phyloP scores from a whole-genome alignment of 2,113 vertebrate species.

The Pluvianellus socialis region DNA sequence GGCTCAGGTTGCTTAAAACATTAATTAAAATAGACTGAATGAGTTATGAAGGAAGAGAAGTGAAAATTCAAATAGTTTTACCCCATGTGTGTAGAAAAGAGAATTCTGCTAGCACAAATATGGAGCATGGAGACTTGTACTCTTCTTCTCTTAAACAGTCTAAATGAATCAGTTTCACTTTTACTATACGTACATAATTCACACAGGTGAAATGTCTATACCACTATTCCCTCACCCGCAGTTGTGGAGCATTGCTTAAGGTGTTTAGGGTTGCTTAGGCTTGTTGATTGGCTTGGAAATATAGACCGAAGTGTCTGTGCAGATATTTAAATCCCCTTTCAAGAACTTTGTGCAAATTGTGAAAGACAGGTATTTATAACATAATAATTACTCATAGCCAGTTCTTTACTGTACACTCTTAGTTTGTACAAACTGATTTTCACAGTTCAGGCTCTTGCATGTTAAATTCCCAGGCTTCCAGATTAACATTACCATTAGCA shows the following conservation, averaged over 20 bases:
- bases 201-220: not conserved
- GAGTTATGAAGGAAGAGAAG: not conserved
- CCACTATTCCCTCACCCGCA: not conserved
- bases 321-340: not conserved
- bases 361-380: not conserved
- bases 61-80: not conserved
- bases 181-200: not conserved
- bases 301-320: accelerated
- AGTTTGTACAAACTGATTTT: not conserved
- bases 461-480: not conserved
- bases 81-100: not conserved
- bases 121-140: not conserved
- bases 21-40: not conserved
- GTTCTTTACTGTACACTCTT: not conserved
- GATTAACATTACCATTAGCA: not conserved
- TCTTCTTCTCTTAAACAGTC: not conserved
- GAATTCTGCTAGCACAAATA: not conserved
- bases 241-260: not conserved
- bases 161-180: not conserved
- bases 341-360: not conserved
- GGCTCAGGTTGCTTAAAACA: not conserved
- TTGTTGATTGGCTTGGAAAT: not conserved
- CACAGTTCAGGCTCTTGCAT: not conserved
- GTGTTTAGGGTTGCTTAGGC: not conserved
- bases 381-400: not conserved